Conservation (phyloP, 2,888 invertebrate species). For the Pheosia tremula region DNA sequence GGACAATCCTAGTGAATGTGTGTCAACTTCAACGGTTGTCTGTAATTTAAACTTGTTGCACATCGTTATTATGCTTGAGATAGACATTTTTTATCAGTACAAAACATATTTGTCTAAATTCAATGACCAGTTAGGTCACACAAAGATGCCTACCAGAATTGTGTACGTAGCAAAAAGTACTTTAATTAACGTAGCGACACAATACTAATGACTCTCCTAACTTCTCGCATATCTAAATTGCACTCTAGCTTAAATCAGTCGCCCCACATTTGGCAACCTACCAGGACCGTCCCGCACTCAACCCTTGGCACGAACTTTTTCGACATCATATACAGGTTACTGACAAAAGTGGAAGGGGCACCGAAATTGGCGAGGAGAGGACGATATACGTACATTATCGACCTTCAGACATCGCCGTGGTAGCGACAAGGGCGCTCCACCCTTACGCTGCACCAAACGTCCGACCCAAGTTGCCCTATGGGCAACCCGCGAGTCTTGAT, state of each 20-base stretch:
- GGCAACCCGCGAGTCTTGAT: slow-evolving; percentile 22
- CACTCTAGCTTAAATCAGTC: background rate
- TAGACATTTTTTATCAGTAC: no score
- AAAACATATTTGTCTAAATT: no score
- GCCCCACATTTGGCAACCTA: slow-evolving; percentile 28
- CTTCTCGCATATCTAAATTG: slow-evolving; percentile 1
- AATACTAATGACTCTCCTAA: background rate
- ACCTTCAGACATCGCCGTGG: slow-evolving; percentile 40
- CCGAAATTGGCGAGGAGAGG: slow-evolving; percentile 25
- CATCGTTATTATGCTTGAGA: no score
- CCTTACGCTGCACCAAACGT: slow-evolving; percentile 39
- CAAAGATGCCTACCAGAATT: background rate
- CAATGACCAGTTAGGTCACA: background rate
- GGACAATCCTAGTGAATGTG: background rate
- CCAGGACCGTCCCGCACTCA: slow-evolving; percentile 21
- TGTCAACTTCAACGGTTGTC: no score
- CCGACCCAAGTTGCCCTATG: slow-evolving; percentile 29
- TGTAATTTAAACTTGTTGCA: no score
- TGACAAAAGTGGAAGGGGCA: slow-evolving; percentile 28
- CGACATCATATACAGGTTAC: slow-evolving; percentile 11
- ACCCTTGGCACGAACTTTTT: slow-evolving; percentile 8
- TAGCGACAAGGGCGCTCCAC: slow-evolving; percentile 30
- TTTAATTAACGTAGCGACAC: background rate
- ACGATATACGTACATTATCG: slow-evolving; percentile 29
- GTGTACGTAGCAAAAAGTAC: background rate